Base-by-base conservation (phyloP, 1,140 invertebrate genomes). In the Lepidurus apus region DNA sequence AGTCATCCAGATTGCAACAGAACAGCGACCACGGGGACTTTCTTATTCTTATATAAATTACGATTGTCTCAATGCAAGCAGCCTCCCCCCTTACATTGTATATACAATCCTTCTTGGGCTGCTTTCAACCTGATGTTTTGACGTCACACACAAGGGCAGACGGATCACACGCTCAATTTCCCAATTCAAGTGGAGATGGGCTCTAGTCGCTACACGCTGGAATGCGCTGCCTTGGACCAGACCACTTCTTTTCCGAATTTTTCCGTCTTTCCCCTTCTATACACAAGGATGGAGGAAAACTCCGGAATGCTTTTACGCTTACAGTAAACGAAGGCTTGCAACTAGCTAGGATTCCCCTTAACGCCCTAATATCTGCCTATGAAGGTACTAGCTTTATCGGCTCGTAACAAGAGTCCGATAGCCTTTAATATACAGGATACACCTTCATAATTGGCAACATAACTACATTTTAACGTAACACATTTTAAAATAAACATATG, bases 91-190 rank as follows among this genome's bases (percentile, higher is more conserved):
- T n/a, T 21, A 65, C 3, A 4, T 34, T 34, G 21, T 21, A 65
- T 65, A 17, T n/a, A 65, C 53, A 65, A 65, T 13, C 53, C 53
- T 9, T 17, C 17, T 13, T 21, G 17, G 13, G 17, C 53, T 21
- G 53, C 53, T 65, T 65, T 17, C 13, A 65, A 65, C 53, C 53
- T 65, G 53, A 65, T 65, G 53, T 21, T 65, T 13, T 65, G 53
- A 65, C 53, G 53, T 65, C 53, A 17, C 53, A 11, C 1, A 8
- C 53, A 65, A 65, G n/a, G 53, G 53, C 53, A 65, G 53, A 65
- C 53, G 8, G n/a, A 65, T 17, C 53, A n/a, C 53, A 65, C 5
- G 53, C 17, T 65, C 21, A 13, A 65, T 65, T 65, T 65, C n/a
- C 10, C 6, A 21, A 65, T 65, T 65, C 13, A 65, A 65, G 53